Evolutionary conservation across 2,113 vertebrate genomes (phyloP).

Genomic region (Myiozetetes cayanensis): DNA sequence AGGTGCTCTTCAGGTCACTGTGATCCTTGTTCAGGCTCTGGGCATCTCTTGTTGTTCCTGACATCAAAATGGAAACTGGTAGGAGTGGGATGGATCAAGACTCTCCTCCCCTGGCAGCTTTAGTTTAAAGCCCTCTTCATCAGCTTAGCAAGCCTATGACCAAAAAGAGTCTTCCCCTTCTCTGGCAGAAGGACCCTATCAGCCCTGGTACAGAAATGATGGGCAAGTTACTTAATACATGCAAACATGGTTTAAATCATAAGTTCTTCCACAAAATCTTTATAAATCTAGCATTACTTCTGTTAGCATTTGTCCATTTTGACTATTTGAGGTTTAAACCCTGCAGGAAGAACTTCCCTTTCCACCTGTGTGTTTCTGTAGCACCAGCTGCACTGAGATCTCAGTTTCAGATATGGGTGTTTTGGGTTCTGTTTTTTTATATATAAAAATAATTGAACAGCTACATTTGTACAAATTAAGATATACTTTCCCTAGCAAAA

Average conservation of each 20-base stretch:
- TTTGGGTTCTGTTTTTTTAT: neutral
- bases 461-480: neutral
- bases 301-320: neutral
- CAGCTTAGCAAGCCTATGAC: neutral
- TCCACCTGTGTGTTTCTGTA: neutral
- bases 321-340: neutral
- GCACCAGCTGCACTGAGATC: neutral
- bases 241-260: neutral
- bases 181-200: fast-evolving
- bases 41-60: neutral
- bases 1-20: neutral
- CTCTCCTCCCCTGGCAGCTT: neutral
- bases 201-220: neutral
- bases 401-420: neutral
- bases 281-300: neutral
- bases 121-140: neutral
- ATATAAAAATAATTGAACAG: neutral
- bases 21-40: neutral
- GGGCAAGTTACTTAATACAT: neutral
- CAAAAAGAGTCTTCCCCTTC: neutral
- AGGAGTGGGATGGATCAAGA: neutral
- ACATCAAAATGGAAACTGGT: neutral
- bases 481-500: neutral
- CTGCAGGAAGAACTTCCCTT: neutral
- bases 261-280: neutral